phyloP scores from a whole-genome alignment of 2,888 invertebrate species.

The Anagyrus pseudococci region DNA sequence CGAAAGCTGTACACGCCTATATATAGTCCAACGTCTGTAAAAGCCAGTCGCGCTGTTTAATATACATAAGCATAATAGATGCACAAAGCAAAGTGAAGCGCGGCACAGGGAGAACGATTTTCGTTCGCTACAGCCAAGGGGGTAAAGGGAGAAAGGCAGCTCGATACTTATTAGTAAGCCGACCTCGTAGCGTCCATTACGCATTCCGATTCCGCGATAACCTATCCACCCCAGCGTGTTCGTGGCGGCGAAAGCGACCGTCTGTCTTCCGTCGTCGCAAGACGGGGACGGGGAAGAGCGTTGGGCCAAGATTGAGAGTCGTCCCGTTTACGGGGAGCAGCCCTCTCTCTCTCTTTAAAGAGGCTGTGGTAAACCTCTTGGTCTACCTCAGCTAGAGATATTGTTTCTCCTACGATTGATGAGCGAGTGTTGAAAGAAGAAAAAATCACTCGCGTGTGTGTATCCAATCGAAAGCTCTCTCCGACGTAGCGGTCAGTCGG shows the following conservation, averaged over 20 bases:
- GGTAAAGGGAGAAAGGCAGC: slow-evolving; percentile 14
- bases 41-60: too few species aligned
- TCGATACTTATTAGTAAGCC: slow-evolving; percentile 57
- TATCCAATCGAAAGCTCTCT: background rate
- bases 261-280: slow-evolving; percentile 50
- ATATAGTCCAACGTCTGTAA: slow-evolving; percentile 8
- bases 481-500: too few species aligned
- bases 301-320: slow-evolving; percentile 24
- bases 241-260: slow-evolving; percentile 37
- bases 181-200: slow-evolving; percentile 56
- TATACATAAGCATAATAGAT: slow-evolving; percentile 24
- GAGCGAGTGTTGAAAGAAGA: background rate
- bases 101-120: background rate
- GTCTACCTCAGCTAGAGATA: background rate
- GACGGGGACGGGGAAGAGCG: background rate
- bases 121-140: too few species aligned
- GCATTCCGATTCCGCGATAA: slow-evolving; percentile 60
- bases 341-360: background rate
- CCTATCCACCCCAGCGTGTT: slow-evolving; percentile 45
- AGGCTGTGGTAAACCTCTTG: background rate
- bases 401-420: background rate
- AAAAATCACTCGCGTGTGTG: too few species aligned
- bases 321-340: background rate
- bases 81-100: slow-evolving; percentile 24
- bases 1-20: slow-evolving; percentile 3